Conservation (phyloP, 2,113 vertebrate species). For the Chitala chitala region DNA sequence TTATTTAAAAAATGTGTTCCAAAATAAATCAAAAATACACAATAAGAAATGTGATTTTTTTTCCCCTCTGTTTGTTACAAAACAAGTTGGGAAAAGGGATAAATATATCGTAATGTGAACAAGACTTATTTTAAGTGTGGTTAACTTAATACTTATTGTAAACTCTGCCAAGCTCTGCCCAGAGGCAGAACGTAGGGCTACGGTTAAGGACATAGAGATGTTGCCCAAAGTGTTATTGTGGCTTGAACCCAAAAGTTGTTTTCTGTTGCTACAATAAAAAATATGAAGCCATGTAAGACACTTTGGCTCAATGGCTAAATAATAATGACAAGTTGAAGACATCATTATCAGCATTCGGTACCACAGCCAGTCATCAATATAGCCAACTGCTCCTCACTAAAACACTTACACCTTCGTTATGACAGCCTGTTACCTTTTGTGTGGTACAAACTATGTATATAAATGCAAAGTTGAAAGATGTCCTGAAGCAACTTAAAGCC, state of each 20-base stretch:
- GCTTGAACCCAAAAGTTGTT: no score
- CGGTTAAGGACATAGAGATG: background rate
- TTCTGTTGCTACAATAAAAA: no score
- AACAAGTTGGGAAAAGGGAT: background rate
- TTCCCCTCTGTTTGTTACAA: conserved; percentile 6
- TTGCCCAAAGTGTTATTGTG: background rate
- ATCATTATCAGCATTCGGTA: background rate
- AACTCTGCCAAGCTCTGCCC: background rate
- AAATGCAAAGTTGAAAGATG: background rate
- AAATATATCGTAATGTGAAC: background rate
- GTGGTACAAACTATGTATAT: background rate
- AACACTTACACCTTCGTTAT: background rate
- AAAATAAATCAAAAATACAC: conserved; percentile 1
- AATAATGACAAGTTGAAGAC: background rate
- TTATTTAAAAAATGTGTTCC: background rate
- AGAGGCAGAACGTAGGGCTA: background rate
- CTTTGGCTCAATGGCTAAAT: no score
- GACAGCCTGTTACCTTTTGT: background rate
- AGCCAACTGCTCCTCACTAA: background rate
- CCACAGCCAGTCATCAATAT: background rate
- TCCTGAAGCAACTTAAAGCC: background rate
- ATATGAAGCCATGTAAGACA: no score
- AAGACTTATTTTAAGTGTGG: background rate
- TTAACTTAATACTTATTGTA: no score
- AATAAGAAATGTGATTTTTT: background rate